Conservation (phyloP, 2,113 vertebrate species). For the Epinephelus lanceolatus region DNA sequence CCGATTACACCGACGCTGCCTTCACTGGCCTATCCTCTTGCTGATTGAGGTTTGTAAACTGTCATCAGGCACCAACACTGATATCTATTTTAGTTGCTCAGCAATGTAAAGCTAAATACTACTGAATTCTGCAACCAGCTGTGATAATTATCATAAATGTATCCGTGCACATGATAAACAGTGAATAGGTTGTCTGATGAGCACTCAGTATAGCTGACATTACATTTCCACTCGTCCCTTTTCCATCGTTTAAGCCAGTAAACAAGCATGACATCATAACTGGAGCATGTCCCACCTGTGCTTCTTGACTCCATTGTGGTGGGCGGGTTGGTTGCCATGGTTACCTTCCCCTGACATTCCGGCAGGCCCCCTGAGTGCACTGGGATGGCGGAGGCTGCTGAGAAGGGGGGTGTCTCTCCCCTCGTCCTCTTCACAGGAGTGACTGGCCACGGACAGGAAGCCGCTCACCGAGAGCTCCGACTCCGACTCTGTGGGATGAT, state of each 20-base stretch:
- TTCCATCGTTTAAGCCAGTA: constrained; percentile 43
- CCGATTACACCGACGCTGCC: constrained; percentile 52
- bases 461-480: constrained; percentile 91
- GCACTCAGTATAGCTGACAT: background rate
- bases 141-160: background rate
- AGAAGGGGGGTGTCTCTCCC: constrained; percentile 66
- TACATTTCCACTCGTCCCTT: constrained; percentile 3
- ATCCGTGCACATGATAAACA: constrained; percentile 1
- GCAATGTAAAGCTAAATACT: background rate
- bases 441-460: constrained; percentile 88
- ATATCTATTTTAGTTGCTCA: background rate
- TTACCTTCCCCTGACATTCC: constrained; percentile 90
- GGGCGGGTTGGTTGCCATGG: constrained; percentile 85
- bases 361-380: constrained; percentile 72
- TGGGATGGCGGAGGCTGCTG: constrained; percentile 77
- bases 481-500: constrained; percentile 88
- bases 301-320: constrained; percentile 93
- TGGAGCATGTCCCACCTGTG: constrained; percentile 89
- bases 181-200: background rate
- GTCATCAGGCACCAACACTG: constrained; percentile 14
- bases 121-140: background rate
- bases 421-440: constrained; percentile 86
- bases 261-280: constrained; percentile 70
- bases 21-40: constrained; percentile 14
- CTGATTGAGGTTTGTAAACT: constrained; percentile 19